Evolutionary conservation across 64 coral and sea anemone genomes (phyloP).

Genomic region (Porites lutea): DNA sequence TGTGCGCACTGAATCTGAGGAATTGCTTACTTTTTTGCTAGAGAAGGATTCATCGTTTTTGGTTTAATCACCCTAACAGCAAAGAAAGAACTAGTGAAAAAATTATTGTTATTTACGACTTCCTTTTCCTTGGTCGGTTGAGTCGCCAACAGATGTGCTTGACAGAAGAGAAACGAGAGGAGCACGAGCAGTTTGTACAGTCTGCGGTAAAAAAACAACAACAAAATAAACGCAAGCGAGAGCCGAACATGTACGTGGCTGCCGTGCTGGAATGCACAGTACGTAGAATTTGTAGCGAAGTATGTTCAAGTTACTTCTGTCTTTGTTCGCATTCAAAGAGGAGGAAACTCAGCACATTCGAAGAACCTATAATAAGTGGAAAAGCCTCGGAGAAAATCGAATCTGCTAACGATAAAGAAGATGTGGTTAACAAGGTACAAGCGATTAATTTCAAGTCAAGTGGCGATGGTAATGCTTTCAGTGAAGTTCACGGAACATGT

Average conservation of each 20-base stretch:
- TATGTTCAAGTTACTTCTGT: conserved; percentile 65
- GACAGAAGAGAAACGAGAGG: conserved; percentile 53
- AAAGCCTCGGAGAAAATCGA: background rate
- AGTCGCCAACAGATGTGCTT: conserved; percentile 60
- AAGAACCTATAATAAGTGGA: background rate
- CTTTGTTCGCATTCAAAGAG: conserved; percentile 60
- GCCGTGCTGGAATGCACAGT: conserved; percentile 89
- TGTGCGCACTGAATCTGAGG: background rate
- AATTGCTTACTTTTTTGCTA: background rate
- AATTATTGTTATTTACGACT: background rate
- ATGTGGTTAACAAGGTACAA: conserved; percentile 11
- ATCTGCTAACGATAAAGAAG: background rate
- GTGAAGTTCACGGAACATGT: conserved; percentile 2
- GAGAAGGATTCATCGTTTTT: background rate
- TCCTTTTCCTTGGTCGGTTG: background rate
- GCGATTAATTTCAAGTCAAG: background rate
- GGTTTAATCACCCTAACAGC: too few species aligned
- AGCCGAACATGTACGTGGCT: conserved; percentile 91
- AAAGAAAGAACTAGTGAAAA: too few species aligned
- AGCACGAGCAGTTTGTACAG: conserved; percentile 78
- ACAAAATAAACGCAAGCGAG: conserved; percentile 94
- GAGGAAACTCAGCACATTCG: conserved; percentile 5
- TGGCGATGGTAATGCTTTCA: background rate
- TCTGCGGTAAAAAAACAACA: conserved; percentile 88
- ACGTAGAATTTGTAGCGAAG: conserved; percentile 83